These are phyloP conservation scores for Folsomia candida DNA, from an alignment of 2,888 invertebrate species.

Conservation along the genomic window DNA sequence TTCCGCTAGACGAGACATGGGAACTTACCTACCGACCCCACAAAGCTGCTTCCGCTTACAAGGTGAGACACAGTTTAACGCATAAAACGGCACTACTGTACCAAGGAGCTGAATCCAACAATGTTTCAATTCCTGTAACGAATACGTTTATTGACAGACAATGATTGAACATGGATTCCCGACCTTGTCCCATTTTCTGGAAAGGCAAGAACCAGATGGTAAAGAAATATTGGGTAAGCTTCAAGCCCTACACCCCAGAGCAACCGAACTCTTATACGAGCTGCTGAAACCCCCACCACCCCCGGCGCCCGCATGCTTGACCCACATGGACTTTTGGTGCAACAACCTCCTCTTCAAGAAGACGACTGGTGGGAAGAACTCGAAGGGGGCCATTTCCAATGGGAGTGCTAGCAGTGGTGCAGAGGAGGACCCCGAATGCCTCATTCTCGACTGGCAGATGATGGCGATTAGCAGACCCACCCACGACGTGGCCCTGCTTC, in stretches of 20 bases:
- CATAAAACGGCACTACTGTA: not conserved
- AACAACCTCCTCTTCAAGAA: constrained; percentile 51
- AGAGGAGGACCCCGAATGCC: constrained; percentile 40
- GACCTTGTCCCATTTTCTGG: constrained; percentile 45
- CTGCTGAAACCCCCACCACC: constrained; percentile 48
- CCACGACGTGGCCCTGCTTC: constrained; percentile 51
- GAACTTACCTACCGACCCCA: constrained; percentile 48
- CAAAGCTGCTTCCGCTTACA: constrained; percentile 49
- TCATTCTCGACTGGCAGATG: constrained; percentile 52
- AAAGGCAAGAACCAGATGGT: constrained; percentile 47
- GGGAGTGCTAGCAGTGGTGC: constrained; percentile 12
- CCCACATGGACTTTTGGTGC: constrained; percentile 52
- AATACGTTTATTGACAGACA: no score
- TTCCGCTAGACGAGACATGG: constrained; percentile 48
- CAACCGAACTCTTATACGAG: constrained; percentile 47
- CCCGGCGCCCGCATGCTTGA: constrained; percentile 43
- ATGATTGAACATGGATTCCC: constrained; percentile 51
- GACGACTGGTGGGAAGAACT: constrained; percentile 31
- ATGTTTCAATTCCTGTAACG: no score
- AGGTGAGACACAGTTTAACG: constrained; percentile 35
- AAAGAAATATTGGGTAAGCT: constrained; percentile 44
- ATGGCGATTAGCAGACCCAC: constrained; percentile 50
- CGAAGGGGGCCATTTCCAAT: constrained; percentile 19
- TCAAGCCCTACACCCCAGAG: constrained; percentile 47
- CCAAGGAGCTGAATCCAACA: not conserved